phyloP scores from a whole-genome alignment of 2,888 invertebrate genomes.

The Hofmannophila pseudospretella region DNA sequence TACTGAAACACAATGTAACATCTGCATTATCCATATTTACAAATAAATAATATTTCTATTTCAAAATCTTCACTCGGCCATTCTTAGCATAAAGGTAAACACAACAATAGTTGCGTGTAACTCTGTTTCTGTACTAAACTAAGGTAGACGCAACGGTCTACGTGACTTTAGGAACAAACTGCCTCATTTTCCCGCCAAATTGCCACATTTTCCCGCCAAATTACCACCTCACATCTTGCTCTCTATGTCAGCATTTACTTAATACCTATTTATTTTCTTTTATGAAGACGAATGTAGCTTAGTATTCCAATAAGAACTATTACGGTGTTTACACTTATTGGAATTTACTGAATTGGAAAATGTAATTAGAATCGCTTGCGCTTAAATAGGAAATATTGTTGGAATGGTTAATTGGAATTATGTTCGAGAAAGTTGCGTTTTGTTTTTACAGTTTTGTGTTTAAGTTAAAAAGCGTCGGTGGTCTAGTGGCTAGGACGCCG shows the following conservation, averaged over 20 bases:
- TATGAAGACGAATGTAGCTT: constrained; percentile 58
- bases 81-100: too few relatives aligned
- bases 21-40: too few relatives aligned
- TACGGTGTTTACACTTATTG: constrained; percentile 23
- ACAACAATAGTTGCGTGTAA: too few relatives aligned
- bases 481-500: too few relatives aligned
- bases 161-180: constrained; percentile 67
- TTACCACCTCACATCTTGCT: constrained; percentile 67
- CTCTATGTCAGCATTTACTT: constrained; percentile 46
- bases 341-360: constrained; percentile 26
- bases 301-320: constrained; percentile 44
- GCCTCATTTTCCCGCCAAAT: constrained; percentile 66
- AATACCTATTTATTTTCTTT: constrained; percentile 62
- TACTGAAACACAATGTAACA: too few relatives aligned
- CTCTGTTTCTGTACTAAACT: too few relatives aligned
- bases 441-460: too few relatives aligned
- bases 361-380: constrained; percentile 23
- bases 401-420: neutral
- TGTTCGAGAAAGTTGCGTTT: neutral
- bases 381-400: constrained; percentile 6
- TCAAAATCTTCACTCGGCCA: too few relatives aligned
- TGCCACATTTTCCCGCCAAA: constrained; percentile 49
- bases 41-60: too few relatives aligned
- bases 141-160: constrained; percentile 38
- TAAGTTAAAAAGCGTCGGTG: too few relatives aligned